Evolutionary conservation across 2,797 vertebrate species (phyloP), one percentile per base, ranked within the genome.

Genomic region (Amazona ochrocephala): DNA sequence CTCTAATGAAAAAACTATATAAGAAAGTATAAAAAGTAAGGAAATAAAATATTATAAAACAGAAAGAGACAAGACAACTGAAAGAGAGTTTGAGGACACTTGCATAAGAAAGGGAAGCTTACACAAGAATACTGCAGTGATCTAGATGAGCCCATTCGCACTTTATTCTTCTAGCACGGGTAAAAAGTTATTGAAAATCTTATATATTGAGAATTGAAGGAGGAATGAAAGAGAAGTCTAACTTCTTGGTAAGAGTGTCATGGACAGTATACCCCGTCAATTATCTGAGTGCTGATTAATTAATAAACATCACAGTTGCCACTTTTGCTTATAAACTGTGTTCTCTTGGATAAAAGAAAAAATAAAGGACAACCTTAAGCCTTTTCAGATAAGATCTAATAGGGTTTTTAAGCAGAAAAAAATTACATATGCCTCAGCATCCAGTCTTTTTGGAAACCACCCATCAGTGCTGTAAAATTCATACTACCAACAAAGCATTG

Each of bases 171-270:
- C 44, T 64, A 71, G 42, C 18, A 58, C 14, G 8, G 39, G 13
- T 70, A 24, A 45, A 73, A 81, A 60, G 26, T 21, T 51, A 26
- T 67, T 82, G 47, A 64, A 54, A 74, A 72, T 41, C 34, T 60
- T 11, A 21, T 51, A 20, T 34, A 37, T 5, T 50, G 29, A 54
- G n/a, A 85, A 7, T 15, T 16, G 19, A 79, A 79, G 10, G 11
- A 66, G 13, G 18, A 93, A 84, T 50, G 21, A 34, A 72, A 76
- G 13, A 44, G 5, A 78, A 50, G 19, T 54, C 12, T 21, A 30
- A 27, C 42, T 58, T 71, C 47, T 17, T 89, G 32, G 27, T 56
- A 64, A 64, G 32, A 53, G 11, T 0, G 0, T 17, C 1, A 1
- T 42, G 8, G 26, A 89, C 67, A 26, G 7, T 39, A 37, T 17